These are phyloP conservation scores for Diarsia rubi DNA, from an alignment of 2,888 invertebrate species.

Conservation along the genomic window DNA sequence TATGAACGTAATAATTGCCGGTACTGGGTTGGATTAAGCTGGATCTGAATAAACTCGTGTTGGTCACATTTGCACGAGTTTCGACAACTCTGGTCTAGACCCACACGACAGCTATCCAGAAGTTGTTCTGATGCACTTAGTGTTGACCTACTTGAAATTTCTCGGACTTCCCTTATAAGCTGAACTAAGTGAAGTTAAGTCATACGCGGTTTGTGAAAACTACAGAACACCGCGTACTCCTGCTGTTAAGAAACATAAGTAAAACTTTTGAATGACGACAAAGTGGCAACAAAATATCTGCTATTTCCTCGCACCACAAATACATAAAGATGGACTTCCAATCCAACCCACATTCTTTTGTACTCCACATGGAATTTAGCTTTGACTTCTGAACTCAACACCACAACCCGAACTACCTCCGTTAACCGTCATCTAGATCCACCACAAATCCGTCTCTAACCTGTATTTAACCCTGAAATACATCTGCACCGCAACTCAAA, in stretches of 20 bases:
- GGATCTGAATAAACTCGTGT: neutral
- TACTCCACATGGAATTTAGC: neutral
- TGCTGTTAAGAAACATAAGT: neutral
- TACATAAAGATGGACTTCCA: neutral
- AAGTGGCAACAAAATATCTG: neutral
- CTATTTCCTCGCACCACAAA: neutral
- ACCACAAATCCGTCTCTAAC: slow-evolving; percentile 27
- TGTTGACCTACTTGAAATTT: slow-evolving; percentile 45
- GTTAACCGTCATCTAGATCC: slow-evolving; percentile 9
- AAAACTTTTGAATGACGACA: neutral
- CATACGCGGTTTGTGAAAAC: slow-evolving; percentile 16
- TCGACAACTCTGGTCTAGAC: slow-evolving; percentile 17
- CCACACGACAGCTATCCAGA: slow-evolving; percentile 29
- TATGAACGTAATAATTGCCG: slow-evolving; percentile 50
- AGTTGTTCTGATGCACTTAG: slow-evolving; percentile 40
- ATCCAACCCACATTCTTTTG: neutral
- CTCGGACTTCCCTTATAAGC: slow-evolving; percentile 17
- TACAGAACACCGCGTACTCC: slow-evolving; percentile 7
- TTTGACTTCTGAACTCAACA: neutral
- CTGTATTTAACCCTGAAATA: slow-evolving; percentile 40
- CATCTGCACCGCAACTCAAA: slow-evolving; percentile 50
- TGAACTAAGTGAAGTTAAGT: slow-evolving; percentile 43
- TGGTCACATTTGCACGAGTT: slow-evolving; percentile 14
- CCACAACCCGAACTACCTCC: neutral
- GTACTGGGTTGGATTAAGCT: slow-evolving; percentile 19